Evolutionary conservation across 2,888 invertebrate genomes (phyloP), one percentile per base, ranked within the genome.

Genomic region (Sinohyriopsis cumingii): DNA sequence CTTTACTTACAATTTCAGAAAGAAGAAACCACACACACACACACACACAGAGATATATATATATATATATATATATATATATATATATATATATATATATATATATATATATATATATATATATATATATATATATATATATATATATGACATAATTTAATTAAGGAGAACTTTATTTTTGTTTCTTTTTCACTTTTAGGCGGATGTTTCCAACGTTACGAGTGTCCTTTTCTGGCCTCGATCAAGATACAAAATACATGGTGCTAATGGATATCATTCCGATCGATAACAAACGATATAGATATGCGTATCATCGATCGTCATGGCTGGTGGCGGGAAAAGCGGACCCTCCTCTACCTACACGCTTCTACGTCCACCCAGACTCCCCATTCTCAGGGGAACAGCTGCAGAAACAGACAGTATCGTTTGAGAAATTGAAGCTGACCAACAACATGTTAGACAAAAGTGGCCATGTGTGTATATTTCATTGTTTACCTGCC

Each of bases 241-340:
- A 93, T 69, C 91, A 93, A 1, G 93, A 91, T 62, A 85, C 88
- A 3, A 82, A 83, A 24, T 99, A 98, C 92, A 94, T 95, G 68
- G 97, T 99, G 69, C 93, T 98, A 83, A 93, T 99, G 92, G 98
- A 99, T 92, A 96, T 98, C 88, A 95, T 98, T 77, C 97, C 98
- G 74, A 96, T 98, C 88, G 98, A 99, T 92, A 95, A 95, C 91
- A 96, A 98, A 91, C 93, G 98, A 70, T 90, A 90, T 77, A 94
- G 97, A 78, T 99, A 99, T 93, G 98, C 98, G 80, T 99, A 99
- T 92, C 98, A 98, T 92, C 94, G 97, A 87, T 97, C 97, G 80
- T 97, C 97, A 67, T 99, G 98, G 98, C 93, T 98, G 88, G 97
- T 98, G 82, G 98, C 98, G 45, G 98, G 98, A 79, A 98, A 99